phyloP scores from a whole-genome alignment of 2,113 vertebrate genomes.

The Psittacara wagleri region DNA sequence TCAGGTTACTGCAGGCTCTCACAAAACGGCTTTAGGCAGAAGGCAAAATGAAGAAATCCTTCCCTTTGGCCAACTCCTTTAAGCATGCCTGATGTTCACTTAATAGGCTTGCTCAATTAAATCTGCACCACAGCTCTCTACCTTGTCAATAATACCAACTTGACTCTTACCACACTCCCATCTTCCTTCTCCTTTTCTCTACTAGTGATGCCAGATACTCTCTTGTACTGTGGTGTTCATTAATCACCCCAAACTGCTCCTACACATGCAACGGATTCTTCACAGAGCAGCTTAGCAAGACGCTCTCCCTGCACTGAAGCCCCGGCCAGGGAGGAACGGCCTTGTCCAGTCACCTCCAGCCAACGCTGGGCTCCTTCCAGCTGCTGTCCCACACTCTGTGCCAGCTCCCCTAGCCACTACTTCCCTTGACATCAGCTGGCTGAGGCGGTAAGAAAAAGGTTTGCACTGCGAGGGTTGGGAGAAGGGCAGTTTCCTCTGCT shows the following conservation, averaged over 20 bases:
- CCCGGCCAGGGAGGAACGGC: background rate
- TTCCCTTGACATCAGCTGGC: background rate
- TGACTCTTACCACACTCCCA: background rate
- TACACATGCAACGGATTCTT: background rate
- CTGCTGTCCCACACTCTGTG: background rate
- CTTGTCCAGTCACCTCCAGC: background rate
- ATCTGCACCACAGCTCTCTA: background rate
- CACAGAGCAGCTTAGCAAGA: background rate
- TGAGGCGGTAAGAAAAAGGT: background rate
- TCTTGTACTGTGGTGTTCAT: background rate
- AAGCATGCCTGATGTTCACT: background rate
- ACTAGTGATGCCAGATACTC: background rate
- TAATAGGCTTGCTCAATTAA: background rate
- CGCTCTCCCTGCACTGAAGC: background rate
- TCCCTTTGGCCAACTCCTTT: background rate
- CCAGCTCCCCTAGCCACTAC: fast-evolving
- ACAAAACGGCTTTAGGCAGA: background rate
- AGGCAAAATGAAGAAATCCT: background rate
- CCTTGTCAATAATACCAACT: background rate
- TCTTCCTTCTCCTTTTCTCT: background rate
- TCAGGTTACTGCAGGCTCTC: background rate
- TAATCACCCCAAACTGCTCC: background rate
- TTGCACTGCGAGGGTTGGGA: fast-evolving
- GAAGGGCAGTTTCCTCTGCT: background rate
- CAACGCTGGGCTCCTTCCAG: background rate